Evolutionary conservation across 2,797 vertebrate genomes (phyloP).

Genomic region (Todus mexicanus): DNA sequence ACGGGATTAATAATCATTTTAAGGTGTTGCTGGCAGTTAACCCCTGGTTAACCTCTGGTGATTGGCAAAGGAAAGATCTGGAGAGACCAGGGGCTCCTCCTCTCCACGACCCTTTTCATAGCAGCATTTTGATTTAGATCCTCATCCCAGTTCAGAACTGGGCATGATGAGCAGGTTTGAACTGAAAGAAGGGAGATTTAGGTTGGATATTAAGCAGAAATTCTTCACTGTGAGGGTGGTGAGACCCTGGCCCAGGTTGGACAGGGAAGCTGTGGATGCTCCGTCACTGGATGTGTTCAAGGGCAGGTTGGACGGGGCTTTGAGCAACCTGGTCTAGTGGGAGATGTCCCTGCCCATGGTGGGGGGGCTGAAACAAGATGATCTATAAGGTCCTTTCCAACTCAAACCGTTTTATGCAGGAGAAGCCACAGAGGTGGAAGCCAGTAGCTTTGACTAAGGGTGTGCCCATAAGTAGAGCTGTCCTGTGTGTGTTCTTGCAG

Average conservation of each 20-base stretch:
- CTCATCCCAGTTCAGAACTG: neutral
- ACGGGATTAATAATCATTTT: neutral
- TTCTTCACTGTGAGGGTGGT: neutral
- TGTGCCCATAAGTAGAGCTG: neutral
- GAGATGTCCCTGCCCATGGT: neutral
- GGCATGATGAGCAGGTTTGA: neutral
- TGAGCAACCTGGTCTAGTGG: neutral
- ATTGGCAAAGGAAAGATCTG: neutral
- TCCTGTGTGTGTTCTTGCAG: fast-evolving
- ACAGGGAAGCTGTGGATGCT: neutral
- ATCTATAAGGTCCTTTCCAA: neutral
- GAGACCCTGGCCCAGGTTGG: neutral
- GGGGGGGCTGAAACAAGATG: neutral
- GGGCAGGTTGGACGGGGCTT: neutral
- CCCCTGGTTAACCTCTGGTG: neutral
- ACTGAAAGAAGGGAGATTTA: neutral
- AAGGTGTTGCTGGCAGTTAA: neutral
- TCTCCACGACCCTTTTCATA: neutral
- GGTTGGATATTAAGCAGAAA: neutral
- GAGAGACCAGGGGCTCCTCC: neutral
- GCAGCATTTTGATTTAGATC: neutral
- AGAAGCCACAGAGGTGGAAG: neutral
- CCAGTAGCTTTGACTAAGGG: neutral
- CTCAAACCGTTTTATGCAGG: neutral
- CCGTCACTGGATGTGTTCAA: neutral